These are phyloP conservation scores for Heliothis peltigera DNA, from an alignment of 2,888 invertebrate genomes.

Conservation along the genomic window DNA sequence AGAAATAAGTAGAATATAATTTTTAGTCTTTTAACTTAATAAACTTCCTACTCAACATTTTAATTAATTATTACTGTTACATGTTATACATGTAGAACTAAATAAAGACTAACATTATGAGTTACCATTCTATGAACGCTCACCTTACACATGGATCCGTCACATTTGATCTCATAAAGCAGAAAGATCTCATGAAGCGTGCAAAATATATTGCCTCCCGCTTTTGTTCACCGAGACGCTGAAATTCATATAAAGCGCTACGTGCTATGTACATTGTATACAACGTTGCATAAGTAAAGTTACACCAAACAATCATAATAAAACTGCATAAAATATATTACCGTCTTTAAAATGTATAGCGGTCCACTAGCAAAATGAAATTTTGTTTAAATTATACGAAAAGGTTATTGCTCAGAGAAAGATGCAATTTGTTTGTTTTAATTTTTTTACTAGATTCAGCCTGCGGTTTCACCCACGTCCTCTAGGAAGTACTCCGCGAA, in stretches of 20 bases:
- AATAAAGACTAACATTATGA: conserved; percentile 31
- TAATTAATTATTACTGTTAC: too few relatives aligned
- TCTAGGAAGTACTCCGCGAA: too few relatives aligned
- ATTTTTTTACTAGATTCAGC: too few relatives aligned
- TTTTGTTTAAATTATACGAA: neutral
- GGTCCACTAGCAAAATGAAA: neutral
- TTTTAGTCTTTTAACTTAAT: too few relatives aligned
- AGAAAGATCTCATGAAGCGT: conserved; percentile 38
- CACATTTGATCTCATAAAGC: conserved; percentile 55
- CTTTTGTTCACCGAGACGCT: conserved; percentile 18
- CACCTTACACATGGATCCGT: conserved; percentile 23
- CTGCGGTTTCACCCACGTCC: too few relatives aligned
- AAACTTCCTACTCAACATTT: too few relatives aligned
- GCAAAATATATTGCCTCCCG: conserved; percentile 47
- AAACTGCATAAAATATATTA: conserved; percentile 8
- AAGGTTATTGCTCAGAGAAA: neutral
- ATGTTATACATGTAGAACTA: neutral
- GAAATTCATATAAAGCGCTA: conserved; percentile 23
- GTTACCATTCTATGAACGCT: conserved; percentile 4
- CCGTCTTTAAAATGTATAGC: conserved; percentile 5
- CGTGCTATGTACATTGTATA: conserved; percentile 31
- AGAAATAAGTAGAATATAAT: too few relatives aligned
- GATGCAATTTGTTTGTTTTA: neutral
- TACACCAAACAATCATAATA: neutral
- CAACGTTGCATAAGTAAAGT: conserved; percentile 9